phyloP scores from a whole-genome alignment of 2,113 vertebrate genomes.

The Mungos mungo region DNA sequence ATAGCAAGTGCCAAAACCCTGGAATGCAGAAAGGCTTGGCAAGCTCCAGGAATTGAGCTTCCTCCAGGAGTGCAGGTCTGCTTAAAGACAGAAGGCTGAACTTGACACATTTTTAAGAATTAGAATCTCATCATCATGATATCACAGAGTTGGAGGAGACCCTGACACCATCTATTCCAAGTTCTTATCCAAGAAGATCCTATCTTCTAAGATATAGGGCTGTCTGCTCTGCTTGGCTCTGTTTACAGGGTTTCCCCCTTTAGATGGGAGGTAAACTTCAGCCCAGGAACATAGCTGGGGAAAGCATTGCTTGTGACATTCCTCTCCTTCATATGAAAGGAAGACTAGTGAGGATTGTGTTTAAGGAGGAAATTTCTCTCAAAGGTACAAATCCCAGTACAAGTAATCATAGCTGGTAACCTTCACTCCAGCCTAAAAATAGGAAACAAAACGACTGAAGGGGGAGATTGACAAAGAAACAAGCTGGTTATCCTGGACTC shows the following conservation, averaged over 20 bases:
- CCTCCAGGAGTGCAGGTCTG: slow-evolving; percentile 64
- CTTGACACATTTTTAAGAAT: slow-evolving; percentile 59
- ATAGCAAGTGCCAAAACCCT: slow-evolving; percentile 67
- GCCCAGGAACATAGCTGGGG: background rate
- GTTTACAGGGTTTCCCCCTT: slow-evolving; percentile 2
- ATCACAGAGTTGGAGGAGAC: slow-evolving; percentile 35
- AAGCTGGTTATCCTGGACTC: slow-evolving; percentile 43
- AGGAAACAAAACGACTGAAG: background rate
- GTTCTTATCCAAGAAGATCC: background rate
- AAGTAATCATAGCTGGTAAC: slow-evolving; percentile 8
- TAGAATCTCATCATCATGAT: slow-evolving; percentile 52
- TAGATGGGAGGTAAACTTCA: slow-evolving; percentile 9
- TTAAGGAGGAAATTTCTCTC: slow-evolving; percentile 48
- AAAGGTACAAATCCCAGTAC: background rate
- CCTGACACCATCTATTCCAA: slow-evolving; percentile 17
- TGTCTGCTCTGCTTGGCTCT: background rate
- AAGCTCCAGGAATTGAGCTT: slow-evolving; percentile 44
- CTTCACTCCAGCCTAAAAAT: background rate
- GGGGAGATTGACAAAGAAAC: slow-evolving; percentile 29
- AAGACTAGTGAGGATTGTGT: slow-evolving; percentile 19
- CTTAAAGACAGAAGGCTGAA: slow-evolving; percentile 64
- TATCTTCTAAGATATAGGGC: background rate
- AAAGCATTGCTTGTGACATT: slow-evolving; percentile 34
- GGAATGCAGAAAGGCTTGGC: slow-evolving; percentile 63
- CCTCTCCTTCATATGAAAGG: slow-evolving; percentile 19